Base-by-base conservation (phyloP, 2,113 vertebrate genomes). In the Dolichotis patagonum region DNA sequence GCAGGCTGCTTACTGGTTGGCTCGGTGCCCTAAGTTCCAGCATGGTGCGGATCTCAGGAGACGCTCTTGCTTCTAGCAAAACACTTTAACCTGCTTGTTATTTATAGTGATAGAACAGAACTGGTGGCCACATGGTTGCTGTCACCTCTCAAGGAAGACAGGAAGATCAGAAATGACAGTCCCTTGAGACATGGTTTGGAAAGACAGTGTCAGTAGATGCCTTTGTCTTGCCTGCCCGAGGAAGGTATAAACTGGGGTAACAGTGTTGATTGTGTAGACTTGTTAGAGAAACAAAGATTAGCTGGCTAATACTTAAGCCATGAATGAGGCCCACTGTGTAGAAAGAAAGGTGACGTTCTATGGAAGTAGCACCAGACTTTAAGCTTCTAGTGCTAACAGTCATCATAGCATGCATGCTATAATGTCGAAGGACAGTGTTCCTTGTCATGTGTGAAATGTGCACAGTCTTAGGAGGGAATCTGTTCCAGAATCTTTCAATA, bases 401-500 rank as follows among this genome's bases (percentile, higher is more conserved):
- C 12, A 11, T 32, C 20, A n/a, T 20, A 38, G 8, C 19, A 38
- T n/a, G 17, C 17, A 17, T 71, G 67, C 13, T 86, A 2, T 26
- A 60, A 14, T 77, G 4, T 82, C 54, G 9, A 92, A 30, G 86
- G 56, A 22, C 19, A 17, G 24, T 43, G 28, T 60, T 62, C 58
- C 24, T 7, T 38, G 3, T 54, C 83, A 56, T 85, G 4, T 58
- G 67, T 58, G 4, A 56, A 78, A 80, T 91, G 26, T 80, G 49
- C 56, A 93, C 67, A 63, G 56, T 73, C 69, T 83, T 88, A 26
- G 49, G 82, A 92, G 22, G 13, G 46, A 91, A 1, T 91, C 63
- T 65, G 77, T 95, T 97, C 35, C 77, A 43, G 26, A 90, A 52
- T 96, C 52, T 82, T 54, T 77, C 58, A 89, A 46, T 63, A 85